These are phyloP conservation scores for Platysternon megacephalum DNA, from an alignment of 2,113 vertebrate genomes.

Conservation along the genomic window DNA sequence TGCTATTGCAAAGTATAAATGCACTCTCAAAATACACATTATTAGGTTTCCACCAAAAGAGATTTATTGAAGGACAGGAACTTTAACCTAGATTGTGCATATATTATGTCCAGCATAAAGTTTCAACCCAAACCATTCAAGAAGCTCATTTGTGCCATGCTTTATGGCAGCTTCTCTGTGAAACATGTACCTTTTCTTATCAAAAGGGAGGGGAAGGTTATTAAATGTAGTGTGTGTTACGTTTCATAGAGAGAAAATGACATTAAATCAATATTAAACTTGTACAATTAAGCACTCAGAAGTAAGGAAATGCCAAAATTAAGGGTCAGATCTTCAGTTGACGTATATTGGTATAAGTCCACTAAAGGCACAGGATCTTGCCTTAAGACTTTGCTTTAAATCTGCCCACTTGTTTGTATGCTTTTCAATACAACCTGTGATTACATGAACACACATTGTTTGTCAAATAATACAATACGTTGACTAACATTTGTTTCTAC, in stretches of 20 bases:
- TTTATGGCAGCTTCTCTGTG: not conserved
- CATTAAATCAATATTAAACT: not conserved
- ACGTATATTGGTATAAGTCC: not conserved
- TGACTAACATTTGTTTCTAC: not conserved
- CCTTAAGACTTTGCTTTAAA: not conserved
- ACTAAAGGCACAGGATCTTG: not conserved
- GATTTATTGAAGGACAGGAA: not conserved
- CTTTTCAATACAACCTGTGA: not conserved
- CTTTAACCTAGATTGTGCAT: not conserved
- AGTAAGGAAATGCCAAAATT: rapidly evolving
- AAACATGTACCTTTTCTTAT: not conserved
- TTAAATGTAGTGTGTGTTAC: not conserved
- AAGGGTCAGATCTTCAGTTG: not conserved
- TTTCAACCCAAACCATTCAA: not conserved
- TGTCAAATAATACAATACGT: not conserved
- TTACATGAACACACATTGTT: not conserved
- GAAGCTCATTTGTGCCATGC: not conserved
- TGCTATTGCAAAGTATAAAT: not conserved
- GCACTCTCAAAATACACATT: not conserved
- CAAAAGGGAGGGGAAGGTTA: not conserved
- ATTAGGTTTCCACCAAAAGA: not conserved
- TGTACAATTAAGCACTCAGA: not conserved
- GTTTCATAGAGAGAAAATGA: not conserved
- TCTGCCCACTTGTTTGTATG: not conserved
- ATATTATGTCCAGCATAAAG: not conserved